Evolutionary conservation across 2,797 vertebrate genomes (phyloP), one percentile per base, ranked within the genome.

Genomic region (Choloepus didactylus): DNA sequence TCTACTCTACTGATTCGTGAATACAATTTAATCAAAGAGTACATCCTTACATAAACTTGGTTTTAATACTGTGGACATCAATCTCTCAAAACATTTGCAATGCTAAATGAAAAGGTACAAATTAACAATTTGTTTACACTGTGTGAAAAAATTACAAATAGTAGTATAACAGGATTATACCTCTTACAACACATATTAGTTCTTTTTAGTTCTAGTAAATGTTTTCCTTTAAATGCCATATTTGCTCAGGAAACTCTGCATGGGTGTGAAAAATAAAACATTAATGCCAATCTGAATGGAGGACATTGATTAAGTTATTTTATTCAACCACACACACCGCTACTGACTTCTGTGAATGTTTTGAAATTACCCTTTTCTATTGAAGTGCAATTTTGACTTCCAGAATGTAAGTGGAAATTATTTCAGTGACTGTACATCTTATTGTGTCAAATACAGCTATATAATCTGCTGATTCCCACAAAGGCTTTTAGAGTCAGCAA

Each of bases 371-470:
- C 19, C 29, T 87, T 62, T 92, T 9, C 11, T 69, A 15, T 21
- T 49, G 31, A 51, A 90, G 46, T 46, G 29, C 95, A 95, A 81
- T 35, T 79, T 86, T 79, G 3, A 93, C 64, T 86, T 86, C 31
- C 16, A 73, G 29, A 5, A 64, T 64, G 2, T 3, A 75, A 92
- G n/a, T 6, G 15, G 6, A 91, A 95, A 85, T 60, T 56, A 88
- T 88, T 93, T 79, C 56, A 54, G 15, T 62, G 56, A 5, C 14
- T 86, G 2, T 27, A 44, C 84, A 9, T 88, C 89, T 19, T 46
- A 49, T n/a, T 60, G 14, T 83, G 44, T 79, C 31, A 89, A 70
- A 51, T 60, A 56, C 7, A 60, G 14, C 5, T 75, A 41, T 82
- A 56, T 54, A 79, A 89, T 67, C 23, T 64, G 19, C 23, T 70